A percentile compares a stretch with the other conserved stretches of the same genome.
Evolutionary conservation across 2,797 vertebrate species (phyloP).

Genomic region (Crypturellus tataupa): DNA sequence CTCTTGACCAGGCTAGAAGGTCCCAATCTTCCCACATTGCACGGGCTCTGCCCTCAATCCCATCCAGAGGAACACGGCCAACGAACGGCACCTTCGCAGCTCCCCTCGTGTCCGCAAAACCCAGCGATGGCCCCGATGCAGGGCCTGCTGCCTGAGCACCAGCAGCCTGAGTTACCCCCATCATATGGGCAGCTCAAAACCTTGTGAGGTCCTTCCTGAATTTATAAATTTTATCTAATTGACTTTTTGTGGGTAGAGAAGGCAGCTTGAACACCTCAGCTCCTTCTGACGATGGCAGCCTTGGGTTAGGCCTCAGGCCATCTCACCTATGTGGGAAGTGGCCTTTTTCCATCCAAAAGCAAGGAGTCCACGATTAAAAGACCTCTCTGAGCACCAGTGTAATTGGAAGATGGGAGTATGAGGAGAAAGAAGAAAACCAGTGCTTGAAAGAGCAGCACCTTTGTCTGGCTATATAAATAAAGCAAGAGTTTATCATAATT

Average conservation of each 20-base stretch:
- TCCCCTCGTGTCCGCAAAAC: not conserved
- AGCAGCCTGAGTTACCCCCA: not conserved
- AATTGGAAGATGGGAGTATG: not conserved
- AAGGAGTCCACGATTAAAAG: not conserved
- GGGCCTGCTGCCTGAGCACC: not conserved
- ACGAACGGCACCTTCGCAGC: accelerated
- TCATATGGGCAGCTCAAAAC: not conserved
- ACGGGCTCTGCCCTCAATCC: accelerated
- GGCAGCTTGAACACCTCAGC: not conserved
- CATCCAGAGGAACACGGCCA: accelerated
- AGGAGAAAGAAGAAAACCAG: not conserved
- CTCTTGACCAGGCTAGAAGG: not conserved
- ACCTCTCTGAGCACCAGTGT: not conserved
- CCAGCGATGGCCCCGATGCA: accelerated
- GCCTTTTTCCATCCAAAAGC: not conserved
- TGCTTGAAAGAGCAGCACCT: conserved; percentile 17
- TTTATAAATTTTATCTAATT: not conserved
- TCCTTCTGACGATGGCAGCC: not conserved
- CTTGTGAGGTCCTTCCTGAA: not conserved
- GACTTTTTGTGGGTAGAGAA: not conserved
- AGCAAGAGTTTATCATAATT: conserved; percentile 75
- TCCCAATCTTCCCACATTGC: not conserved
- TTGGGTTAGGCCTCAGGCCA: not conserved
- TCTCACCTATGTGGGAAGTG: not conserved
- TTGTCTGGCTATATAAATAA: conserved; percentile 69